Percentiles rank a stretch among this genome's conserved stretches.
Evolutionary conservation across 2,113 vertebrate genomes (phyloP).

Genomic region (Etheostoma spectabile): DNA sequence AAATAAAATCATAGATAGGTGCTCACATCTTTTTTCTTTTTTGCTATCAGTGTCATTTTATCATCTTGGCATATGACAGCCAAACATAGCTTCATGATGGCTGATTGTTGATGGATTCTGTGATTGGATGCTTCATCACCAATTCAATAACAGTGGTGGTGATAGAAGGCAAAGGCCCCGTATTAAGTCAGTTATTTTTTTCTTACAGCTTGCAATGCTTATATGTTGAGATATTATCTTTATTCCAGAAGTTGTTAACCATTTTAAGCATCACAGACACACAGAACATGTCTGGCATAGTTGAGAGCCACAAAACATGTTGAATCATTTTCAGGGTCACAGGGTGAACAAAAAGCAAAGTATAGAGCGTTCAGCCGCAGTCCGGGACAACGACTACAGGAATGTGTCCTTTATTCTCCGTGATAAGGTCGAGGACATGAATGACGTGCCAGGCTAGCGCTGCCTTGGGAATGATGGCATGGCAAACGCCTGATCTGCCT

Average conservation of each 20-base stretch:
- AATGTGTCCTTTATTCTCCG: slow-evolving; percentile 35
- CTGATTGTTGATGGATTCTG: neutral
- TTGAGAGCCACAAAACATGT: neutral
- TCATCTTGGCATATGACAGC: neutral
- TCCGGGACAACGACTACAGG: neutral
- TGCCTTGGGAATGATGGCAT: slow-evolving; percentile 37
- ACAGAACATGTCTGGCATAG: neutral
- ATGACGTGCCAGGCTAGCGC: slow-evolving; percentile 35
- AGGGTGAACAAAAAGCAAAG: neutral
- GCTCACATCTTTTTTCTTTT: no score
- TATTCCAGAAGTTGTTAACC: no score
- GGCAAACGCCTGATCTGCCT: slow-evolving; percentile 37
- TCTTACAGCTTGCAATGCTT: no score
- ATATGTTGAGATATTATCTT: neutral
- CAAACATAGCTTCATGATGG: neutral
- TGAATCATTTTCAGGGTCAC: neutral
- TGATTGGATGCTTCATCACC: slow-evolving; percentile 11
- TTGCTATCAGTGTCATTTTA: no score
- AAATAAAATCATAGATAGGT: no score
- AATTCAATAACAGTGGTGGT: neutral
- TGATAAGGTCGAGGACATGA: slow-evolving; percentile 57
- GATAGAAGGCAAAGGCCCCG: neutral
- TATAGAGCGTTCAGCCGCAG: neutral
- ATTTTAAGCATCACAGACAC: neutral
- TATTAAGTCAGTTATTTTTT: neutral